Conservation (phyloP, 2,113 vertebrate species). For the Erpornis zantholeuca region DNA sequence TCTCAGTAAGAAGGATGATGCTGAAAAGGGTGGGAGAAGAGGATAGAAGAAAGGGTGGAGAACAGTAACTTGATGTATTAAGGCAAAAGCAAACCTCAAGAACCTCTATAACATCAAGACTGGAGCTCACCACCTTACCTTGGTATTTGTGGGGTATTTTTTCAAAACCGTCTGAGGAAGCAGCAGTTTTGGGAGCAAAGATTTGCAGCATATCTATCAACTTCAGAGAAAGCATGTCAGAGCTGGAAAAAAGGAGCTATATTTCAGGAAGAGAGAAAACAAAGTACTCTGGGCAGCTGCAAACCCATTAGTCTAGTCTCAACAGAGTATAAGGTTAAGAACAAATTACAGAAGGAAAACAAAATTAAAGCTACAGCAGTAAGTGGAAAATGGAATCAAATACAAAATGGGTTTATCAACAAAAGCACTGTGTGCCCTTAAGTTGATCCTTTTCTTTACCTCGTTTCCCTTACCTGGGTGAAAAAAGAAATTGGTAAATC, state of each 20-base stretch:
- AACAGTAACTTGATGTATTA: background rate
- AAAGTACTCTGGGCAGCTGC: constrained; percentile 49
- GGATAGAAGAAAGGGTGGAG: background rate
- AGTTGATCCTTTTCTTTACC: constrained; percentile 31
- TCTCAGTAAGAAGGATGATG: background rate
- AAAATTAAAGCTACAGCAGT: constrained; percentile 52
- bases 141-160: background rate
- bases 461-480: constrained; percentile 16
- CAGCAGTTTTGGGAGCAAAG: constrained; percentile 18
- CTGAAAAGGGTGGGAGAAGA: background rate
- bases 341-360: constrained; percentile 58
- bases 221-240: constrained; percentile 15
- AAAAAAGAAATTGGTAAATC: background rate
- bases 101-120: background rate
- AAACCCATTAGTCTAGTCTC: constrained; percentile 59
- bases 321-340: constrained; percentile 57
- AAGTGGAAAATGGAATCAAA: constrained; percentile 51
- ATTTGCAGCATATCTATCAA: constrained; percentile 53
- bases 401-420: constrained; percentile 42
- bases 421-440: constrained; percentile 18
- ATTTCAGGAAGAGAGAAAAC: constrained; percentile 55
- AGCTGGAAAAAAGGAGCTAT: constrained; percentile 32
- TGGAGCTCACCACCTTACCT: background rate
- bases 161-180: background rate
- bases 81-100: background rate